Evolutionary conservation across 1,140 invertebrate genomes (phyloP), one percentile per base, ranked within the genome.

Genomic region (Metaphire vulgaris): DNA sequence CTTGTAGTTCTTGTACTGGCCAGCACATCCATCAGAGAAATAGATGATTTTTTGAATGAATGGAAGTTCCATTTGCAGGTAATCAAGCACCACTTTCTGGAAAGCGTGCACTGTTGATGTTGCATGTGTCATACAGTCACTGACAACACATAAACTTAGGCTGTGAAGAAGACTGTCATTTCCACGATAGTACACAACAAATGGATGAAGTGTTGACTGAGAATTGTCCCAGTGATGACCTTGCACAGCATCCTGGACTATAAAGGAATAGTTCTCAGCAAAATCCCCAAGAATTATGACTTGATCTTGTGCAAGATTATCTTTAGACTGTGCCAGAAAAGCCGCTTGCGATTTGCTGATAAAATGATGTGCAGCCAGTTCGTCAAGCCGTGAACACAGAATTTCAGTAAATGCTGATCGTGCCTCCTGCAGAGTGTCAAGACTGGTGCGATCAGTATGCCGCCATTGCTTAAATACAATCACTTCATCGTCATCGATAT

Each of bases 121-220:
- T 56, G 41, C 41, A 12, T 56, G 41, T 12, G 41, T 56, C 41
- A 56, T 56, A 21, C 41, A 56, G 41, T 56, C 41, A 56, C 41
- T 56, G 6, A 56, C 21, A 12, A 56, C 21, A 21, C 41, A 56
- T 56, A 56, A 21, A 56, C 41, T 56, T 56, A 56, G 6, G 41
- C 41, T 56, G 41, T 21, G 6, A 12, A 56, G 6, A 21, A 12
- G 6, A 6, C 21, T 21, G 21, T 21, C 21, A 56, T 21, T 56
- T 6, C 21, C 21, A 21, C 41, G 41, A 56, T 74, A 79, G 33
- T 79, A 77, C 14, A 77, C 33, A 21, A 77, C 79, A 74, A 79
- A 80, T 1, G 78, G 79, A 71, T 79, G 79, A 34, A 82, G 65
- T 41, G 81, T 82, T 32, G 75, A 77, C 65, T 82, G 79, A 2